These are phyloP conservation scores for Distichodus sexfasciatus DNA, from an alignment of 2,797 vertebrate genomes.

Conservation along the genomic window DNA sequence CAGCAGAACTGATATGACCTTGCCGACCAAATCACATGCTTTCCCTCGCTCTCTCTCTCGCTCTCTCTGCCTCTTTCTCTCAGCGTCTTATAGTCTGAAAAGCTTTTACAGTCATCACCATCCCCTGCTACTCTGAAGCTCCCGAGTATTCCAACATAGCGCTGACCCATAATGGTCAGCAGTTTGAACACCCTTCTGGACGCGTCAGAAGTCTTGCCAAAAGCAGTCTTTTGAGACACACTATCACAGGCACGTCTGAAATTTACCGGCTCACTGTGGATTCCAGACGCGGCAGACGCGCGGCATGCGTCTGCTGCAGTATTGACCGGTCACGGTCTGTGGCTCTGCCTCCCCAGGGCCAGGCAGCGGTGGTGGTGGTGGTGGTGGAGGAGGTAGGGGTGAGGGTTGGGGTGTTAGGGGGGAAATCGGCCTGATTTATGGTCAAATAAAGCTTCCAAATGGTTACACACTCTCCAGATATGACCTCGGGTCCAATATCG, in stretches of 20 bases:
- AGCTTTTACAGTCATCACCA: slow-evolving; percentile 19
- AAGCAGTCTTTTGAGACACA: slow-evolving; percentile 28
- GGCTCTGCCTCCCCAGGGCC: slow-evolving; percentile 46
- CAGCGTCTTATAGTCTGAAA: slow-evolving; percentile 14
- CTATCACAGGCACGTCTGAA: background rate
- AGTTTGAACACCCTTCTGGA: slow-evolving; percentile 15
- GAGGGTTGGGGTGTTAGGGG: too few relatives aligned
- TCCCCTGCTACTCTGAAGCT: slow-evolving; percentile 19
- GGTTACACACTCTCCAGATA: slow-evolving; percentile 46
- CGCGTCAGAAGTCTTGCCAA: slow-evolving; percentile 24
- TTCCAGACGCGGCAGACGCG: slow-evolving; percentile 14
- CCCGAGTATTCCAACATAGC: background rate
- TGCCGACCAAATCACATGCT: background rate
- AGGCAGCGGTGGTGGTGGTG: too few relatives aligned
- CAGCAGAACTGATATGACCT: slow-evolving; percentile 7
- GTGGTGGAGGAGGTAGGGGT: too few relatives aligned
- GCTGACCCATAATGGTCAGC: slow-evolving; percentile 9
- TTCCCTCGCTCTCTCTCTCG: background rate
- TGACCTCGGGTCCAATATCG: slow-evolving; percentile 61
- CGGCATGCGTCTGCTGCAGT: slow-evolving; percentile 5
- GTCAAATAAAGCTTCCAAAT: slow-evolving; percentile 60
- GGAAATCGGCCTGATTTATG: slow-evolving; percentile 60
- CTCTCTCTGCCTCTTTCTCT: background rate
- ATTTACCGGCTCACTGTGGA: slow-evolving; percentile 16
- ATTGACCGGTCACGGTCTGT: slow-evolving; percentile 47